phyloP scores from a whole-genome alignment of 1,140 invertebrate genomes.

The Microplitis demolitor region DNA sequence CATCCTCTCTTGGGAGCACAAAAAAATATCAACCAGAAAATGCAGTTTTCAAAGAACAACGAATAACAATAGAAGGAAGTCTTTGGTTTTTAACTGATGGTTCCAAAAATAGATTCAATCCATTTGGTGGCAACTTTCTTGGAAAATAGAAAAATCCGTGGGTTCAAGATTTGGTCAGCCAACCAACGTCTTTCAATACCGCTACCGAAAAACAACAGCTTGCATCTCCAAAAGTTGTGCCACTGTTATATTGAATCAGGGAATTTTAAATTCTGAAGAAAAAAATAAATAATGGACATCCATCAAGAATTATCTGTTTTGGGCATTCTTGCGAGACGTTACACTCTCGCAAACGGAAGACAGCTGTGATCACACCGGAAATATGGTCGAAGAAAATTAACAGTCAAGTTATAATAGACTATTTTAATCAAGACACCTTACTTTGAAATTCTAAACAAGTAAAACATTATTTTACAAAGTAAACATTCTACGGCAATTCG shows the following conservation, averaged over 20 bases:
- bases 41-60: background rate
- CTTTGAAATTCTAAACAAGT: background rate
- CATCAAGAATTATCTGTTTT: slow-evolving; percentile 1
- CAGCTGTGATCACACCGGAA: slow-evolving; percentile 28
- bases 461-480: no score
- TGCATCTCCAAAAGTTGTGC: background rate
- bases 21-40: background rate
- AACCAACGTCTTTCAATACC: slow-evolving; percentile 37
- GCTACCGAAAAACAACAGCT: background rate
- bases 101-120: no score
- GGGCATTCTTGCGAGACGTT: slow-evolving; percentile 43
- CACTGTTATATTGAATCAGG: background rate
- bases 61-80: background rate
- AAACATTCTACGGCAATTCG: no score
- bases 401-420: background rate
- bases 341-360: slow-evolving; percentile 25
- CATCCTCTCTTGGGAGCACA: background rate
- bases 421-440: slow-evolving; percentile 11
- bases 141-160: background rate
- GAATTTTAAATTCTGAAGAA: background rate
- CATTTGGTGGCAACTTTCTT: no score
- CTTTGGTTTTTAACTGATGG: no score
- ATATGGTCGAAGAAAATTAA: background rate
- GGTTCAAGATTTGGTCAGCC: slow-evolving; percentile 35
- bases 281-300: background rate